phyloP scores from a whole-genome alignment of 1,140 invertebrate species.

The Meloidogyne exigua region DNA sequence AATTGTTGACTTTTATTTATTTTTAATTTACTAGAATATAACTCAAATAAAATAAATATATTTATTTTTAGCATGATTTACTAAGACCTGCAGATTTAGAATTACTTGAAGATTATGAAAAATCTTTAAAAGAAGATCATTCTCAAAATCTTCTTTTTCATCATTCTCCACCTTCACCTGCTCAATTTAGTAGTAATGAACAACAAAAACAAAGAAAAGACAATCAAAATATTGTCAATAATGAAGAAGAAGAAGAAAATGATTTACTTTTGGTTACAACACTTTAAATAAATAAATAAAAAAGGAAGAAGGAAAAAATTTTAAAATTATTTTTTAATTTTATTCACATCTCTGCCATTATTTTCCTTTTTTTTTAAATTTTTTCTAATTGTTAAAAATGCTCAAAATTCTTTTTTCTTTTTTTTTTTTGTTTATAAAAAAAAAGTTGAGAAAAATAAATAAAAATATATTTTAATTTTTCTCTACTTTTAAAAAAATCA shows the following conservation, averaged over 20 bases:
- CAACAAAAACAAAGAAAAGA: neutral
- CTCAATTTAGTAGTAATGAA: neutral
- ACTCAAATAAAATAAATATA: too few relatives aligned
- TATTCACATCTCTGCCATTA: neutral
- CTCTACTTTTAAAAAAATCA: neutral
- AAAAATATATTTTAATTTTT: neutral
- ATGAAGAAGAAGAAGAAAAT: slow-evolving; percentile 18
- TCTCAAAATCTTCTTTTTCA: neutral
- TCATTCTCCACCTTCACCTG: slow-evolving; percentile 8
- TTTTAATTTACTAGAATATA: too few relatives aligned
- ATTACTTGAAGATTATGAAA: slow-evolving; percentile 15
- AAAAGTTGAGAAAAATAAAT: neutral
- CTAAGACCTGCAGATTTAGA: slow-evolving; percentile 27
- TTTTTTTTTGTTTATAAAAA: too few relatives aligned
- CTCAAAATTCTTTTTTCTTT: neutral
- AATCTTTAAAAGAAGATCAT: slow-evolving; percentile 5
- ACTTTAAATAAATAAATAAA: too few relatives aligned
- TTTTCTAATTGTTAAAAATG: neutral
- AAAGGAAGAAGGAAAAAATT: too few relatives aligned
- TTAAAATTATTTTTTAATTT: neutral
- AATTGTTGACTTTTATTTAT: too few relatives aligned
- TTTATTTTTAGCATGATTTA: slow-evolving; percentile 12
- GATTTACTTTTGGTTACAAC: slow-evolving; percentile 33
- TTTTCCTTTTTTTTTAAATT: neutral
- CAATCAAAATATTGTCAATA: slow-evolving; percentile 7